phyloP scores from a whole-genome alignment of 2,797 vertebrate species.

The Gila robusta region DNA sequence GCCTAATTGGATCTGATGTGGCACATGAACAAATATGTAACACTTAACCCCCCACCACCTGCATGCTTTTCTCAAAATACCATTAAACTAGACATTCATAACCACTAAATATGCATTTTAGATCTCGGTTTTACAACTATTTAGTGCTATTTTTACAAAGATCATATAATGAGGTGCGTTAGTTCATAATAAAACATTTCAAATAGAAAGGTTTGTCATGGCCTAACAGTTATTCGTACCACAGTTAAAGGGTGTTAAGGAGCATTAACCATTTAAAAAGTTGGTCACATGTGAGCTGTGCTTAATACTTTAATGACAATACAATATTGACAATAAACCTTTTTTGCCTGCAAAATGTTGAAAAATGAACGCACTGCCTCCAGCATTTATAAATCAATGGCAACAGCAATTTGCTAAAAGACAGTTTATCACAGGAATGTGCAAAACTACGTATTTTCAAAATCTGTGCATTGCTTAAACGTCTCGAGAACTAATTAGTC shows the following conservation, averaged over 20 bases:
- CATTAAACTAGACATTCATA: constrained; percentile 5
- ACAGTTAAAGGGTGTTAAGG: background rate
- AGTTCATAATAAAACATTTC: background rate
- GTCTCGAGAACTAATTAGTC: background rate
- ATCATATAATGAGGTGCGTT: background rate
- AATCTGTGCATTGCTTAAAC: background rate
- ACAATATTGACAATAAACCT: too few species aligned
- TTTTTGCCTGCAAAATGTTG: background rate
- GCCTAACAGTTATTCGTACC: background rate
- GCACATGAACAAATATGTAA: constrained; percentile 55
- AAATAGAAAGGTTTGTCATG: background rate
- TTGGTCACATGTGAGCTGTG: background rate
- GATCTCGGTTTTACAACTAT: background rate
- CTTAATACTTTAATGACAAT: background rate
- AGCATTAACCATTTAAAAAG: too few species aligned
- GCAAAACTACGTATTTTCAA: background rate
- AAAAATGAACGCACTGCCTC: background rate
- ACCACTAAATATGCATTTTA: background rate
- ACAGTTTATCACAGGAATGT: background rate
- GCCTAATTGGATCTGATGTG: constrained; percentile 72
- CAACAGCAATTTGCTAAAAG: background rate
- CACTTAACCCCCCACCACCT: constrained; percentile 47
- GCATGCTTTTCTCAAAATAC: constrained; percentile 21
- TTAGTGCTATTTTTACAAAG: background rate
- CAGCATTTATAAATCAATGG: background rate